Evolutionary conservation across 2,888 invertebrate genomes (phyloP).

Genomic region (Stramonita haemastoma): DNA sequence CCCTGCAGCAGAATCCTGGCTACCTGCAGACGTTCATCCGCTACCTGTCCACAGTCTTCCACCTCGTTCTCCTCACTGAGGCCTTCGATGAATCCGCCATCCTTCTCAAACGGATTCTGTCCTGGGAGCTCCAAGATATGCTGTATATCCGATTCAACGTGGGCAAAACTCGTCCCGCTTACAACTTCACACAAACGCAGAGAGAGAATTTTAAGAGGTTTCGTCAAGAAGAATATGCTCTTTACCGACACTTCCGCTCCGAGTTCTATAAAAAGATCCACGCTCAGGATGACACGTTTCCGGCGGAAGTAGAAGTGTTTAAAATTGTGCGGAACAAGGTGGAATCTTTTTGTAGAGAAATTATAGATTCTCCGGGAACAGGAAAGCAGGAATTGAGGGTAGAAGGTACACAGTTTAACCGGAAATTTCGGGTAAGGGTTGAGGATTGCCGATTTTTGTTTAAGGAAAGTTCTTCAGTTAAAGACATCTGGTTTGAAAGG

Average conservation of each 20-base stretch:
- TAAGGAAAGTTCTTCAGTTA: neutral
- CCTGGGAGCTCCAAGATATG: neutral
- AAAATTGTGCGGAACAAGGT: neutral
- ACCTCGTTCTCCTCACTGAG: neutral
- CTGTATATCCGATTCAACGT: constrained; percentile 4
- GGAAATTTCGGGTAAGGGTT: neutral
- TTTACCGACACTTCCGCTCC: neutral
- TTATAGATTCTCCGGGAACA: too few relatives aligned
- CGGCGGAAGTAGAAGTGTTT: neutral
- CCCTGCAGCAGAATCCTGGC: neutral
- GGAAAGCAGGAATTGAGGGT: neutral
- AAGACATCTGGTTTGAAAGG: neutral
- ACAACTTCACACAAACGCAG: neutral
- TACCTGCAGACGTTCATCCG: neutral
- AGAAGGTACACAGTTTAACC: neutral
- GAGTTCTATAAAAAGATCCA: neutral
- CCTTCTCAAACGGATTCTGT: neutral
- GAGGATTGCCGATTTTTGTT: neutral
- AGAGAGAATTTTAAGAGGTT: neutral
- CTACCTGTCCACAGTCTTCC: neutral
- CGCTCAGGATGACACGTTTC: neutral
- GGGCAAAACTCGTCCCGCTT: neutral
- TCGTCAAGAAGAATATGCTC: neutral
- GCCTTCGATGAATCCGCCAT: neutral
- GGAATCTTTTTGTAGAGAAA: neutral